Evolutionary conservation across 2,797 vertebrate genomes (phyloP), one percentile per base, ranked within the genome.

Genomic region (Sardinella longiceps): DNA sequence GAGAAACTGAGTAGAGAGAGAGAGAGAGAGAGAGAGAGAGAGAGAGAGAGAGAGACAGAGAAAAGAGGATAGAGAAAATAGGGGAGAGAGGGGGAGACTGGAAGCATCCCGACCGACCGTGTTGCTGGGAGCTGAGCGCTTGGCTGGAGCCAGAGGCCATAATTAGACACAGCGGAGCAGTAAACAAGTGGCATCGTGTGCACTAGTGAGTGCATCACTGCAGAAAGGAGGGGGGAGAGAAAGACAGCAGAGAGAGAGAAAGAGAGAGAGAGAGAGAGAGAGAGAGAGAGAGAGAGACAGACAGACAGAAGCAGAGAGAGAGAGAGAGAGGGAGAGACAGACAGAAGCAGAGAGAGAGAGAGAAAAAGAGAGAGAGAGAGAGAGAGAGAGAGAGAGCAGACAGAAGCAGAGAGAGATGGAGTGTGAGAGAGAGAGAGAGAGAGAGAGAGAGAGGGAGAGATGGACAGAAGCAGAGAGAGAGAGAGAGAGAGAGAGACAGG

Each of bases 141-240:
- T 50, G 70, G 74, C 56, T 70, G 81, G 81, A 11, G n/a, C 43
- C 43, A 80, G 1, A 77, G 81, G n/a, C 50, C 80, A n/a, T 80
- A 84, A 86, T 86, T 85, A 85, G 74, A 53, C 48, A 82, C 60
- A 84, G 63, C 46, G 37, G 66, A 82, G 81, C 82, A 88, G 70
- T 84, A 87, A 88, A 88, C 90, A 82, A 83, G 70, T 84, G 50
- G 87, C 81, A 90, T 90, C 89, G 83, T n/a, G n/a, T n/a, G n/a
- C n/a, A n/a, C n/a, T n/a, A n/a, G n/a, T n/a, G 86, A 90, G 89
- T 30, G 63, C 63, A 70, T 70, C 63, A 70, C 63, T 70, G n/a
- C n/a, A n/a, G n/a, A n/a, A n/a, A n/a, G n/a, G n/a, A n/a, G n/a
- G n/a, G n/a, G n/a, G n/a, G n/a, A n/a, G n/a, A n/a, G n/a, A n/a